phyloP scores from a whole-genome alignment of 2,888 invertebrate genomes.

The Oligia fasciuncula region DNA sequence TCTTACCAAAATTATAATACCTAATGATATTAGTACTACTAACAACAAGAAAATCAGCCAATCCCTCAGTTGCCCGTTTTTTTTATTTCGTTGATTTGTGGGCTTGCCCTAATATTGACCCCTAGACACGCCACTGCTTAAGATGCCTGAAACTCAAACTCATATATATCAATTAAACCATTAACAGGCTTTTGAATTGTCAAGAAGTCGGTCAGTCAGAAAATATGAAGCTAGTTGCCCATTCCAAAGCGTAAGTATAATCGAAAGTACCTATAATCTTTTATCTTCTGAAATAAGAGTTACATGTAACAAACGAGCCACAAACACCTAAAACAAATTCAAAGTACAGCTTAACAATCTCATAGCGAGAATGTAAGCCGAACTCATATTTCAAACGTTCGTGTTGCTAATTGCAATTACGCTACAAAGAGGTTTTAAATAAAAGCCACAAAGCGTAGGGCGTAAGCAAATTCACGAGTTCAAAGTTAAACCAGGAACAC shows the following conservation, averaged over 20 bases:
- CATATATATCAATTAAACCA: too few relatives aligned
- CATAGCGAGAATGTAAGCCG: conserved; percentile 26
- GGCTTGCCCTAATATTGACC: too few relatives aligned
- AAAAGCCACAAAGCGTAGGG: conserved; percentile 43
- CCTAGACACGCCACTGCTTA: neutral
- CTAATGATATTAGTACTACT: too few relatives aligned
- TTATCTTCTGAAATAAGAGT: neutral
- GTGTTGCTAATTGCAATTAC: conserved; percentile 56
- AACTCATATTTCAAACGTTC: conserved; percentile 54
- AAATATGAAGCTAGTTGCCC: too few relatives aligned
- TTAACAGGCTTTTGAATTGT: too few relatives aligned
- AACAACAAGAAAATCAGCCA: too few relatives aligned
- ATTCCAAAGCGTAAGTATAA: too few relatives aligned
- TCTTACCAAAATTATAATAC: too few relatives aligned
- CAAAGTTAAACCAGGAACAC: conserved; percentile 40
- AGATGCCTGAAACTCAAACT: neutral
- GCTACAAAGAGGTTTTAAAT: conserved; percentile 55
- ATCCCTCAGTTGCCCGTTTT: too few relatives aligned
- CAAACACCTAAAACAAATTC: conserved; percentile 12
- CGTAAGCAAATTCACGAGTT: conserved; percentile 17
- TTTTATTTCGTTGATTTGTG: too few relatives aligned
- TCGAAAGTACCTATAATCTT: neutral
- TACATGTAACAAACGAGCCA: neutral
- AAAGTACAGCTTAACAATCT: conserved; percentile 3
- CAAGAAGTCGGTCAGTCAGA: too few relatives aligned